A percentile compares a stretch with the other conserved stretches of the same genome.
Conservation (phyloP, 2,113 vertebrate genomes). For the Terrapene triunguis region DNA sequence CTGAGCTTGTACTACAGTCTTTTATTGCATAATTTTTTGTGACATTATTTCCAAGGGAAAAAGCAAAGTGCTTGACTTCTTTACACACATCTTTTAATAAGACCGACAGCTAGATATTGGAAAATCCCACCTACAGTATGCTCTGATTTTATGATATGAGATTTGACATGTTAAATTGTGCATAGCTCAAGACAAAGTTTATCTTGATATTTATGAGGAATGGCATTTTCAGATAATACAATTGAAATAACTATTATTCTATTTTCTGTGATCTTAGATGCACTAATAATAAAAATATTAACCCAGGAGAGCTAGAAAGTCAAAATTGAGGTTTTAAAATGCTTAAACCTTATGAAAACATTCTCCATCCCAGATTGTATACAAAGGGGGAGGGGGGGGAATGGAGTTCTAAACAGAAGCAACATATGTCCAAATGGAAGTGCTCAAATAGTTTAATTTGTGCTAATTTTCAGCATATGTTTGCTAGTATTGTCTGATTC, state of each 20-base stretch:
- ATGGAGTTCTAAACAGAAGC: background rate
- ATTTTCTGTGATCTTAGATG: slow-evolving; percentile 33
- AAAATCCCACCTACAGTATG: background rate
- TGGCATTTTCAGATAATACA: slow-evolving; percentile 37
- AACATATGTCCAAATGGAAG: background rate
- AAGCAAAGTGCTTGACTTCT: slow-evolving; percentile 7
- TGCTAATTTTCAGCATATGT: slow-evolving; percentile 6
- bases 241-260: background rate
- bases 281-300: background rate
- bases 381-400: background rate
- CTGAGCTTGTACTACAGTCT: background rate
- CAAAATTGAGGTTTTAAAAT: background rate
- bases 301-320: background rate
- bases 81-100: background rate
- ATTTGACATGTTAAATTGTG: slow-evolving; percentile 16
- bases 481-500: background rate
- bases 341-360: background rate
- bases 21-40: background rate
- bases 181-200: background rate
- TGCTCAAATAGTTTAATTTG: background rate
- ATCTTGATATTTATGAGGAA: slow-evolving; percentile 36
- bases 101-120: background rate
- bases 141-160: slow-evolving; percentile 13
- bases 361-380: background rate
- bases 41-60: background rate